Evolutionary conservation across 2,888 invertebrate species (phyloP).

Genomic region (Gnatocerus cornutus): DNA sequence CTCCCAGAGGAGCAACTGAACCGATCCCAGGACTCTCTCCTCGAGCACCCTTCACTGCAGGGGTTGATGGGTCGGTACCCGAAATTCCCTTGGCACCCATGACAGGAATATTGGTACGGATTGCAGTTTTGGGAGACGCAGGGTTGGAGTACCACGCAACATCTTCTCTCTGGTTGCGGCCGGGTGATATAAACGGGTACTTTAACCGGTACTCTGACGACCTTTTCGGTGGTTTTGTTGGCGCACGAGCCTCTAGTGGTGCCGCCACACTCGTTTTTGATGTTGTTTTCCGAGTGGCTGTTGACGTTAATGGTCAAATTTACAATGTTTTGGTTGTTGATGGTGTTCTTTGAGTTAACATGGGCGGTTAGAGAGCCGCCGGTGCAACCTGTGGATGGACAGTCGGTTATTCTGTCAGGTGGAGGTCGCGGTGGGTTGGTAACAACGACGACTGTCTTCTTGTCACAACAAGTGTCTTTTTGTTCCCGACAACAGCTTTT

Average conservation of each 20-base stretch:
- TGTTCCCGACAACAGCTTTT: slow-evolving; percentile 16
- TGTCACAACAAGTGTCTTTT: too few relatives aligned
- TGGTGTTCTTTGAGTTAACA: slow-evolving; percentile 6
- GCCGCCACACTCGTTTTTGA: slow-evolving; percentile 13
- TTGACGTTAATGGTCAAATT: slow-evolving; percentile 19
- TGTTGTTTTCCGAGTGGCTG: slow-evolving; percentile 38
- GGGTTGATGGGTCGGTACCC: too few relatives aligned
- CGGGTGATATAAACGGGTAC: background rate
- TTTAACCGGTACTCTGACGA: slow-evolving; percentile 35
- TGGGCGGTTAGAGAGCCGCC: background rate
- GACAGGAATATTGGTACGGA: too few relatives aligned
- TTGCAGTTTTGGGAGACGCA: slow-evolving; percentile 32
- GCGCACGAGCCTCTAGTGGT: too few relatives aligned
- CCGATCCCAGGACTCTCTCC: too few relatives aligned
- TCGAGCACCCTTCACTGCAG: too few relatives aligned
- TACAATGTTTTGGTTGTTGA: slow-evolving; percentile 24
- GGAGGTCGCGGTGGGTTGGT: too few relatives aligned
- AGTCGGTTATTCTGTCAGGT: too few relatives aligned
- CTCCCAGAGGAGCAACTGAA: too few relatives aligned
- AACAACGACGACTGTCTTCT: too few relatives aligned
- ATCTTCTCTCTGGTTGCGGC: slow-evolving; percentile 11
- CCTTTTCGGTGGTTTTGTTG: background rate
- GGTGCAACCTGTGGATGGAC: too few relatives aligned
- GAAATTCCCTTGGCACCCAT: too few relatives aligned
- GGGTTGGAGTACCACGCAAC: slow-evolving; percentile 43